phyloP scores from a whole-genome alignment of 2,113 vertebrate genomes.

The Natator depressus region DNA sequence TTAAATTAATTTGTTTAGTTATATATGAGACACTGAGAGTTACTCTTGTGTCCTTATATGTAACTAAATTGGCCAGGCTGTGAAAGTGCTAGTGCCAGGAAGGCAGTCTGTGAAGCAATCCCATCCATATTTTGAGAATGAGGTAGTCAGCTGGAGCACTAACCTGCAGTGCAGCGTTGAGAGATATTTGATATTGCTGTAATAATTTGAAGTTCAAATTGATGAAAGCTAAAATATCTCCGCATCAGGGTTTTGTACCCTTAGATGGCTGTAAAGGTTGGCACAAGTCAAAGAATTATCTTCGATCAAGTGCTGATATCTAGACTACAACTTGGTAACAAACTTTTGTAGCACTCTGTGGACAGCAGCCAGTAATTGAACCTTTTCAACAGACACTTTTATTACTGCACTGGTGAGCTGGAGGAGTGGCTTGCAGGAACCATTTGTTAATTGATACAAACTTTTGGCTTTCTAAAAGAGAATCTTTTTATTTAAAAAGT shows the following conservation, averaged over 20 bases:
- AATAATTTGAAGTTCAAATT: slow-evolving; percentile 38
- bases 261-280: not conserved
- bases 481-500: not conserved
- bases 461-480: not conserved
- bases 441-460: not conserved
- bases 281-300: not conserved
- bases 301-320: not conserved
- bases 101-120: slow-evolving; percentile 8
- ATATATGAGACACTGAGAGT: not conserved
- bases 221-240: slow-evolving; percentile 12
- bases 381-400: not conserved
- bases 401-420: not conserved
- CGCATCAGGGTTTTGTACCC: not conserved
- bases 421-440: not conserved
- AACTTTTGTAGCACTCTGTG: not conserved
- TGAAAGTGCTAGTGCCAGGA: not conserved
- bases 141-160: not conserved
- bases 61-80: not conserved
- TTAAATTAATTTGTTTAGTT: not conserved
- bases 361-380: not conserved
- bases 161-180: not conserved
- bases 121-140: slow-evolving; percentile 1
- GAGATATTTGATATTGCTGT: slow-evolving; percentile 11
- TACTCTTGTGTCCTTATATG: not conserved
- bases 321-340: not conserved